Evolutionary conservation across 2,113 vertebrate genomes (phyloP).

Genomic region (Paraplagusia blochii): DNA sequence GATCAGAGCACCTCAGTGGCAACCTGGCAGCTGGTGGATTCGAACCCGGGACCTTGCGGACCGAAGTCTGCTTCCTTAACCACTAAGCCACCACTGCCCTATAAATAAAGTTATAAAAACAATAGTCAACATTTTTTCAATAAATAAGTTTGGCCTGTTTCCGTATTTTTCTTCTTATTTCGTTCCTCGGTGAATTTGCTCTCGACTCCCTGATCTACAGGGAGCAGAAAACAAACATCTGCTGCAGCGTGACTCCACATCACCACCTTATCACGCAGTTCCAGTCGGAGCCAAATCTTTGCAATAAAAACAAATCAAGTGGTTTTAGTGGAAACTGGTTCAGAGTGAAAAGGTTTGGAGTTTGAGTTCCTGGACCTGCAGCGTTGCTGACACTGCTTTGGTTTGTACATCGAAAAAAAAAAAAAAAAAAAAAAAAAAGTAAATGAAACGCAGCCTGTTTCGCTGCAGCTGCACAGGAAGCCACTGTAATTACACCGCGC

Average conservation of each 20-base stretch:
- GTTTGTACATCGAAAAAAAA: slow-evolving; percentile 5
- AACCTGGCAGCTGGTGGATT: too few relatives aligned
- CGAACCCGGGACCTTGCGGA: too few relatives aligned
- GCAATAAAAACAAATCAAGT: slow-evolving; percentile 12
- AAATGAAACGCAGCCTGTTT: slow-evolving; percentile 16
- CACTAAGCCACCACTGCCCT: too few relatives aligned
- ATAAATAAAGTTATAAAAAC: too few relatives aligned
- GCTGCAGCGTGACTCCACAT: slow-evolving; percentile 14
- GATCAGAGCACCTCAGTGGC: too few relatives aligned
- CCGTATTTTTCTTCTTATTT: too few relatives aligned
- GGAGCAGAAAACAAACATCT: slow-evolving; percentile 15
- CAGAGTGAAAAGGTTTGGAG: slow-evolving; percentile 25
- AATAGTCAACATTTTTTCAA: too few relatives aligned
- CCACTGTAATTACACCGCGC: slow-evolving; percentile 35
- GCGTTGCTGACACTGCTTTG: slow-evolving; percentile 3
- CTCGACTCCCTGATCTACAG: too few relatives aligned
- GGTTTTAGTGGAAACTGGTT: neutral
- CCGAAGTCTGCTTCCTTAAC: too few relatives aligned
- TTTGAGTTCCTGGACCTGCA: slow-evolving; percentile 18
- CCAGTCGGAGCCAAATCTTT: slow-evolving; percentile 14
- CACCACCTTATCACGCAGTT: too few relatives aligned
- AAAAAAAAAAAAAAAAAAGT: neutral
- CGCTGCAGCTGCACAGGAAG: slow-evolving; percentile 23
- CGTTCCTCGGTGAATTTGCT: too few relatives aligned
- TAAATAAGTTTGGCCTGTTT: too few relatives aligned